phyloP scores from a whole-genome alignment of 2,797 vertebrate species.

The Balearica regulorum region DNA sequence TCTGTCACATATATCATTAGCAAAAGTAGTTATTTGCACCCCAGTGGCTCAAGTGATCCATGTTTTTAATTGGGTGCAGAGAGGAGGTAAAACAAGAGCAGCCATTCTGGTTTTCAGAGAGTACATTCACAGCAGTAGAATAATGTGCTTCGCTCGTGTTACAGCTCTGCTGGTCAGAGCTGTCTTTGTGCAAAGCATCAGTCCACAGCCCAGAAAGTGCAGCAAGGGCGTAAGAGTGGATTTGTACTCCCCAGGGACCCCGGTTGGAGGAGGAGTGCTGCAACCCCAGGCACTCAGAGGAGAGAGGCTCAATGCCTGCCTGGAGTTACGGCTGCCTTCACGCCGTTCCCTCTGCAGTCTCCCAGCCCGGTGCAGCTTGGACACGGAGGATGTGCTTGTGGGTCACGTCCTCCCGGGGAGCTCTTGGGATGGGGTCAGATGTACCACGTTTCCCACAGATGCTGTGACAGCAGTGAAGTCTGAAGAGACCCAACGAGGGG shows the following conservation, averaged over 20 bases:
- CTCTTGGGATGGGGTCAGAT: neutral
- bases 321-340: neutral
- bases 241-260: neutral
- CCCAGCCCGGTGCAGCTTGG: neutral
- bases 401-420: neutral
- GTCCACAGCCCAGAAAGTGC: neutral
- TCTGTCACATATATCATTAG: neutral
- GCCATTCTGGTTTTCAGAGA: neutral
- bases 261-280: neutral
- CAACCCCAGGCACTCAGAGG: neutral
- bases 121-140: neutral
- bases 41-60: neutral
- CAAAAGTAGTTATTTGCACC: neutral
- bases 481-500: neutral
- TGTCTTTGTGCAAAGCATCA: neutral
- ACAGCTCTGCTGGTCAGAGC: neutral
- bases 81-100: neutral
- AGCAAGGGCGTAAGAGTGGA: fast-evolving
- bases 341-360: neutral
- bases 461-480: neutral
- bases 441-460: fast-evolving
- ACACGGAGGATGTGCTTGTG: fast-evolving
- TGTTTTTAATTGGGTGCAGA: neutral
- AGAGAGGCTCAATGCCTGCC: neutral
- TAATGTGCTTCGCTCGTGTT: neutral